phyloP scores from a whole-genome alignment of 2,797 vertebrate species.

The Pseudochaenichthys georgianus region DNA sequence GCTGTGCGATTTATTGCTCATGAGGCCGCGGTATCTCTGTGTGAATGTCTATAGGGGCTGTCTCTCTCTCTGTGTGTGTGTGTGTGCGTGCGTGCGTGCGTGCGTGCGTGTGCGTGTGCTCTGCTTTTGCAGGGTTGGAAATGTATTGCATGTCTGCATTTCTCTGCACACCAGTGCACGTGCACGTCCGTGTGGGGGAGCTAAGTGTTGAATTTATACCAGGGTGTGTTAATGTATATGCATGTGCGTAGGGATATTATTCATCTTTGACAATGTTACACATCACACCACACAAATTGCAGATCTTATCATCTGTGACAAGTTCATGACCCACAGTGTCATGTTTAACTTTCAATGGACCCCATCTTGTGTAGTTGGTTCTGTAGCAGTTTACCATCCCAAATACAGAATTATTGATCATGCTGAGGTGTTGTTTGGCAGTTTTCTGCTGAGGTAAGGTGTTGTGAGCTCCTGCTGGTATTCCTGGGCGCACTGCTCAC shows the following conservation, averaged over 20 bases:
- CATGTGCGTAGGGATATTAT: slow-evolving; percentile 29
- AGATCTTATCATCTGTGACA: slow-evolving; percentile 24
- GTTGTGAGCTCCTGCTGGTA: slow-evolving; percentile 11
- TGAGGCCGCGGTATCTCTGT: slow-evolving; percentile 78
- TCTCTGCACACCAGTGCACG: slow-evolving; percentile 61
- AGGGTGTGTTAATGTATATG: slow-evolving; percentile 42
- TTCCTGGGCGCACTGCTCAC: slow-evolving; percentile 31
- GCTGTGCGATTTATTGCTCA: slow-evolving; percentile 86
- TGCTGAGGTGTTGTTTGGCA: slow-evolving; percentile 19
- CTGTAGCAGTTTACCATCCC: slow-evolving; percentile 11
- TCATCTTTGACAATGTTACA: slow-evolving; percentile 51
- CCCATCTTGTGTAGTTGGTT: not conserved
- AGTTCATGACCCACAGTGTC: slow-evolving; percentile 9
- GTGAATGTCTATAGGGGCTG: slow-evolving; percentile 70
- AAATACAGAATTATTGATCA: slow-evolving; percentile 28
- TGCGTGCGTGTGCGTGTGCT: slow-evolving; percentile 37
- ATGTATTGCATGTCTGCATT: slow-evolving; percentile 81
- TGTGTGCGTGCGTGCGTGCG: slow-evolving; percentile 33
- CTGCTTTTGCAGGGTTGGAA: slow-evolving; percentile 65
- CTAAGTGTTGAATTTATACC: slow-evolving; percentile 62
- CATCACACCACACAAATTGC: slow-evolving; percentile 32
- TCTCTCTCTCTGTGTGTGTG: too few species aligned
- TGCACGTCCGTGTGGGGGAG: slow-evolving; percentile 32
- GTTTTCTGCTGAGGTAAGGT: slow-evolving; percentile 45
- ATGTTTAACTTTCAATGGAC: slow-evolving; percentile 14